Base-by-base conservation (phyloP, 2,888 invertebrate genomes). In the Chymomyza caudatula region DNA sequence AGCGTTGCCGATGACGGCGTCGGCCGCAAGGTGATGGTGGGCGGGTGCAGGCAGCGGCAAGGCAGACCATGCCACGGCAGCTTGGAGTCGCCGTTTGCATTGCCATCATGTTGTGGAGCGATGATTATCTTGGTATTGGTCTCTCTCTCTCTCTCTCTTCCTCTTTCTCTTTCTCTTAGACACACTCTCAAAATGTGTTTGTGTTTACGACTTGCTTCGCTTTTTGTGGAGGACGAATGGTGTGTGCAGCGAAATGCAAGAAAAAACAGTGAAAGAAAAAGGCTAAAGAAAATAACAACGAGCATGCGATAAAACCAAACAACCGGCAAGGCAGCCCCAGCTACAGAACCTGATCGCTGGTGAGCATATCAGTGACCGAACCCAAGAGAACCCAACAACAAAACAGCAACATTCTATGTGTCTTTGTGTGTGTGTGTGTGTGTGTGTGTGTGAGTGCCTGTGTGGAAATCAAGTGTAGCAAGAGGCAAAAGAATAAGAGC, bases 391-490 rank as follows among this genome's bases (percentile, higher is more conserved):
- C 4, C 15, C 19, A 49, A 19, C 17, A 63, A 82, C 85, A 72
- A 61, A 70, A 11, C 37, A 37, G 37, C 37, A 37, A 37, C 5
- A 37, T 5, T 6, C 5, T 11, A 11, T 6, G 37, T n/a, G n/a
- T n/a, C n/a, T n/a, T n/a, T n/a, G n/a, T n/a, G n/a, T 47, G 25
- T 23, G 25, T 19, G 43, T 17, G 47, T 43, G 51, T 43, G 20
- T 17, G 53, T 55, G 42, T 8, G 22, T 59, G 63, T 37, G 61
- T 56, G 58, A 53, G 74, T 71, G 60, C 72, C 70, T 65, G 69
- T 78, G 80, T 86, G 73, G 83, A 80, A 80, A 80, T 80, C 87
- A 80, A 80, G 80, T 80, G 80, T 85, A 78, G 77, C 87, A 85
- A 67, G 43, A 43, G 57, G 43, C 37, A 58, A 58, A 44, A 17